Percentiles rank a stretch among this genome's conserved stretches.
These are phyloP conservation scores for Sebastolobus alascanus DNA, from an alignment of 2,797 vertebrate genomes.

Conservation along the genomic window DNA sequence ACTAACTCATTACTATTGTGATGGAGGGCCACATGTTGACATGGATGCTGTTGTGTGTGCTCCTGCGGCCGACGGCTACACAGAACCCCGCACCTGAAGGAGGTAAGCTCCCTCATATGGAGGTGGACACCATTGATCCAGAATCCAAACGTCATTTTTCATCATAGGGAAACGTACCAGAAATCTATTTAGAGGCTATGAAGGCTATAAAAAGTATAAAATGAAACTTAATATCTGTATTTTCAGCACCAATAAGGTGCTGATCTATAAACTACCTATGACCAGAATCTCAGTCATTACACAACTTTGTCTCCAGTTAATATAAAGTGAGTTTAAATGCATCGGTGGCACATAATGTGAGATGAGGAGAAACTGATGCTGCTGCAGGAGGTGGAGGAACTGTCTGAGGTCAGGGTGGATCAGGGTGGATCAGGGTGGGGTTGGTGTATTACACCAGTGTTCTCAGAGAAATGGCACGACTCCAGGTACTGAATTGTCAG, in stretches of 20 bases:
- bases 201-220: neutral
- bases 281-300: neutral
- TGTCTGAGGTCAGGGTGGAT: slow-evolving; percentile 33
- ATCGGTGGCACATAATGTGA: neutral
- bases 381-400: slow-evolving; percentile 12
- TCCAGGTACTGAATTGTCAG: slow-evolving; percentile 50
- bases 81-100: slow-evolving; percentile 76
- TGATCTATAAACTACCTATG: too few species aligned
- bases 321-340: neutral
- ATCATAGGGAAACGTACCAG: neutral
- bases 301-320: neutral
- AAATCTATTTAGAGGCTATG: rapidly evolving
- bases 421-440: slow-evolving; percentile 67
- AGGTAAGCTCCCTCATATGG: slow-evolving; percentile 75
- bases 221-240: neutral
- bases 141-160: neutral
- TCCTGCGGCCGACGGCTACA: slow-evolving; percentile 50
- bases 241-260: neutral
- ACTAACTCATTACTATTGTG: neutral
- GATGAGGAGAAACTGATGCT: slow-evolving; percentile 22
- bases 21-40: slow-evolving; percentile 73
- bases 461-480: slow-evolving; percentile 56
- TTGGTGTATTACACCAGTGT: slow-evolving; percentile 53
- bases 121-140: neutral
- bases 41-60: slow-evolving; percentile 70